phyloP scores from a whole-genome alignment of 2,888 invertebrate genomes.

The Drosophila falleni region DNA sequence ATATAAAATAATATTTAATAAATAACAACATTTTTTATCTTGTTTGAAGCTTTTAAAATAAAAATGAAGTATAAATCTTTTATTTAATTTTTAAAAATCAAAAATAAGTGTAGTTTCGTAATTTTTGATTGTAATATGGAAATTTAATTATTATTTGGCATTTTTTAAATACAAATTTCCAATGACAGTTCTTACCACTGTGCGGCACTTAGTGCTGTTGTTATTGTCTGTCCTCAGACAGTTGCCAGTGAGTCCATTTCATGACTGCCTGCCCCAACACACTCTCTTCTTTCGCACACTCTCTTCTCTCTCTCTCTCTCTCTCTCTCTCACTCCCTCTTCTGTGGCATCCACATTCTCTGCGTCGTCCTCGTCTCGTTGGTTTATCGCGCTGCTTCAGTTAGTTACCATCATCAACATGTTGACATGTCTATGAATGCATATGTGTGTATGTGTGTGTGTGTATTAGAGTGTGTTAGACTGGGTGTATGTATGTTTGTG shows the following conservation, averaged over 20 bases:
- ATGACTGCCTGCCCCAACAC: slow-evolving; percentile 16
- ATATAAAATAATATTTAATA: too few relatives aligned
- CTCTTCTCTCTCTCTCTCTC: slow-evolving; percentile 1
- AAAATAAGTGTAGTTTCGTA: too few relatives aligned
- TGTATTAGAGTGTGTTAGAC: slow-evolving; percentile 25
- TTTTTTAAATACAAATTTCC: fast-evolving
- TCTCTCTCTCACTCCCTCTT: slow-evolving; percentile 1
- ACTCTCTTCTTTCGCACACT: background rate
- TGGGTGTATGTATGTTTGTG: slow-evolving; percentile 1
- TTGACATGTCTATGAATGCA: slow-evolving; percentile 80
- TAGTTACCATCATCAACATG: slow-evolving; percentile 81
- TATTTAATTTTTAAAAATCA: too few relatives aligned
- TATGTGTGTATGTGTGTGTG: slow-evolving; percentile 29
- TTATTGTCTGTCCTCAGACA: slow-evolving; percentile 23
- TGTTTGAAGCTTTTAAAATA: too few relatives aligned
- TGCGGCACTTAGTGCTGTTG: slow-evolving; percentile 49
- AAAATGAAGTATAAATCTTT: too few relatives aligned
- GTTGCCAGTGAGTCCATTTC: slow-evolving; percentile 45
- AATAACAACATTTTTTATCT: too few relatives aligned
- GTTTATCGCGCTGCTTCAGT: slow-evolving; percentile 76
- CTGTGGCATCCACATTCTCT: slow-evolving; percentile 2
- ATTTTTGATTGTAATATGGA: too few relatives aligned
- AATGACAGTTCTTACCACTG: slow-evolving; percentile 27
- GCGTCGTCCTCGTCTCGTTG: slow-evolving; percentile 33
- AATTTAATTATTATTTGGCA: background rate